phyloP scores from a whole-genome alignment of 35 echinoderm and acorn worm species.

The Lytechinus variegatus region DNA sequence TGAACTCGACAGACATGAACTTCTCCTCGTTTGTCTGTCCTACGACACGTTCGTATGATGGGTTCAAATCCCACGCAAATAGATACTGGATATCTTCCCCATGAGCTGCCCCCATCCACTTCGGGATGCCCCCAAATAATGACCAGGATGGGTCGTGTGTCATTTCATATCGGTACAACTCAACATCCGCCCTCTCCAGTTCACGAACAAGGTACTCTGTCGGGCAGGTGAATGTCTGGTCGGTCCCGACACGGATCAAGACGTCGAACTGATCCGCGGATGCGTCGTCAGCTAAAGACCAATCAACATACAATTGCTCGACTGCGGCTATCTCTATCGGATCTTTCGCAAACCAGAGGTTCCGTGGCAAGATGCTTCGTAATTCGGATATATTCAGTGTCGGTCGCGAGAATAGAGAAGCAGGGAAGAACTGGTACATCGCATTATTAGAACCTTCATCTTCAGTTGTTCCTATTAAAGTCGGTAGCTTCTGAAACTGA shows the following conservation, averaged over 20 bases:
- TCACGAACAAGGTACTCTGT: slow-evolving; percentile 54
- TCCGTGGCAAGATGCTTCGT: background rate
- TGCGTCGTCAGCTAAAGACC: slow-evolving; percentile 69
- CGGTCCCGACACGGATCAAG: slow-evolving; percentile 60
- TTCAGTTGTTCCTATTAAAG: slow-evolving; percentile 4
- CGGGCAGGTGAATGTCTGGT: slow-evolving; percentile 76
- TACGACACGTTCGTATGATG: background rate
- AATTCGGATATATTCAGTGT: slow-evolving; percentile 8
- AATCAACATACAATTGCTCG: slow-evolving; percentile 75
- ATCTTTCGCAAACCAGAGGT: background rate
- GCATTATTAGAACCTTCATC: background rate
- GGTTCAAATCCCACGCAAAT: slow-evolving; percentile 50
- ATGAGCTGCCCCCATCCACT: slow-evolving; percentile 54
- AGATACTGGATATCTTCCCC: slow-evolving; percentile 84
- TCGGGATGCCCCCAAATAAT: background rate
- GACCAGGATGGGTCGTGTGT: slow-evolving; percentile 75
- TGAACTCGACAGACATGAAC: slow-evolving; percentile 65
- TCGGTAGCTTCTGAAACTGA: slow-evolving; percentile 4
- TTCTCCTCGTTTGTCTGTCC: slow-evolving; percentile 67
- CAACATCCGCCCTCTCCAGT: slow-evolving; percentile 43
- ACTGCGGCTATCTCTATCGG: slow-evolving; percentile 45
- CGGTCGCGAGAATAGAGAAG: background rate
- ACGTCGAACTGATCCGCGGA: slow-evolving; percentile 69
- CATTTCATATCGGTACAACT: slow-evolving; percentile 70
- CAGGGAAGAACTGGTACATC: slow-evolving; percentile 28